Evolutionary conservation across 2,797 vertebrate species (phyloP).

Genomic region (Sebastes diaconus): DNA sequence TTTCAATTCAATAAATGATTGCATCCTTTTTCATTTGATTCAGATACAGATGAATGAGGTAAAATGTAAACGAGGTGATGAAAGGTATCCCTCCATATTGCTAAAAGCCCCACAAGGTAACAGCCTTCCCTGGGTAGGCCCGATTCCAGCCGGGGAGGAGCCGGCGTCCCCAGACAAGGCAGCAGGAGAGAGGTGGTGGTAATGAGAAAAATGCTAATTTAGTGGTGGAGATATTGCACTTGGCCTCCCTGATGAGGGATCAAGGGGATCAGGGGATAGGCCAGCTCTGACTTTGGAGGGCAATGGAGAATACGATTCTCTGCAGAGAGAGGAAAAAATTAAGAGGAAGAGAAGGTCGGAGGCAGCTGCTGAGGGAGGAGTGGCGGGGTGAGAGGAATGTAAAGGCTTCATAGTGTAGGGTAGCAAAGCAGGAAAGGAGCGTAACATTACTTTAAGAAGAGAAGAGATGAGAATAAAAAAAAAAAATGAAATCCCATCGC

Average conservation of each 20-base stretch:
- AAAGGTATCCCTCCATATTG: not conserved
- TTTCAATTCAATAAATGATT: not conserved
- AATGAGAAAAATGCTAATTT: constrained; percentile 86
- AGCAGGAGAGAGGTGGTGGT: constrained; percentile 64
- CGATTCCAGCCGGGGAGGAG: constrained; percentile 50
- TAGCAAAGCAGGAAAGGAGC: constrained; percentile 36
- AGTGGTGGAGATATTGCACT: constrained; percentile 70
- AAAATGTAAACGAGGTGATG: constrained; percentile 13
- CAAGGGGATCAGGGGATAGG: constrained; percentile 71
- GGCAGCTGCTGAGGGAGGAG: constrained; percentile 18
- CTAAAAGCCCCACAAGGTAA: constrained; percentile 34
- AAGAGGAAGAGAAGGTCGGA: constrained; percentile 27
- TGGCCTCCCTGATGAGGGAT: constrained; percentile 78
- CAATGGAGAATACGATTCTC: constrained; percentile 49
- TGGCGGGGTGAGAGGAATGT: constrained; percentile 24
- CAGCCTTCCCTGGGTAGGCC: constrained; percentile 45
- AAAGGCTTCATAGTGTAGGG: constrained; percentile 27
- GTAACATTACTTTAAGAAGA: constrained; percentile 41
- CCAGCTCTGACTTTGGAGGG: constrained; percentile 65
- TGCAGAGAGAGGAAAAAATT: constrained; percentile 6
- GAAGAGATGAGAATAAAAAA: constrained; percentile 22
- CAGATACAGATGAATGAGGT: constrained; percentile 4
- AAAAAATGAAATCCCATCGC: constrained; percentile 3
- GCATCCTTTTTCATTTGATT: constrained; percentile 5
- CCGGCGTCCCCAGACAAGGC: constrained; percentile 61